phyloP scores from a whole-genome alignment of 2,888 invertebrate genomes.

The Hipparchia semele region DNA sequence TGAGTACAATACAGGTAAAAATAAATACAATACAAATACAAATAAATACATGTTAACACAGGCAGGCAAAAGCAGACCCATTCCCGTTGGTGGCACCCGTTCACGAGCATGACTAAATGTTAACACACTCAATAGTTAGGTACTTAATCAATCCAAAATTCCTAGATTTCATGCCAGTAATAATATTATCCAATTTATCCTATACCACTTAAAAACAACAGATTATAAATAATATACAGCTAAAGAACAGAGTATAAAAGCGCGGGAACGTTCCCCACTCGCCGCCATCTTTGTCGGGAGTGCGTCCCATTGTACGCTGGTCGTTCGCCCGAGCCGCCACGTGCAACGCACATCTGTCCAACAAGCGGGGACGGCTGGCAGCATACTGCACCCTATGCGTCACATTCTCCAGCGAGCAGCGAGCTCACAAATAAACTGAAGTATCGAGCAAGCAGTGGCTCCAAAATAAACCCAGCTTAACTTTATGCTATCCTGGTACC shows the following conservation, averaged over 20 bases:
- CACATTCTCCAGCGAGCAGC: constrained; percentile 40
- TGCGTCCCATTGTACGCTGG: constrained; percentile 73
- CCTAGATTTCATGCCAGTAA: too few relatives aligned
- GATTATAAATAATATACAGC: constrained; percentile 21
- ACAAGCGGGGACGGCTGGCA: constrained; percentile 47
- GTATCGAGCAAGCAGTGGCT: constrained; percentile 17
- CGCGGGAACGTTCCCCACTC: constrained; percentile 72
- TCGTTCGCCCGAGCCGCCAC: constrained; percentile 49
- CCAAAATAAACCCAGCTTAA: constrained; percentile 26
- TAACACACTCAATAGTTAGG: too few relatives aligned
- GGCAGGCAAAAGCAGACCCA: too few relatives aligned
- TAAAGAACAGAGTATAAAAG: constrained; percentile 51
- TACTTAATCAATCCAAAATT: neutral
- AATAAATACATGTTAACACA: too few relatives aligned
- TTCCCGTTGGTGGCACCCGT: too few relatives aligned
- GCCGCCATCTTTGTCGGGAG: constrained; percentile 67
- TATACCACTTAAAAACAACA: constrained; percentile 10
- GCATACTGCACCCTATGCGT: constrained; percentile 43
- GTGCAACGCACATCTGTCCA: constrained; percentile 52
- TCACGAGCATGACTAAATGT: too few relatives aligned
- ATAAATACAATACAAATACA: too few relatives aligned
- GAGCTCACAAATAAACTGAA: constrained; percentile 33
- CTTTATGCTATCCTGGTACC: neutral
- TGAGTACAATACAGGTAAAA: too few relatives aligned
- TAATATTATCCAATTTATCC: neutral